These are phyloP conservation scores for Catalaphyllia jardinei DNA, from an alignment of 64 coral and sea anemone genomes.

Conservation along the genomic window DNA sequence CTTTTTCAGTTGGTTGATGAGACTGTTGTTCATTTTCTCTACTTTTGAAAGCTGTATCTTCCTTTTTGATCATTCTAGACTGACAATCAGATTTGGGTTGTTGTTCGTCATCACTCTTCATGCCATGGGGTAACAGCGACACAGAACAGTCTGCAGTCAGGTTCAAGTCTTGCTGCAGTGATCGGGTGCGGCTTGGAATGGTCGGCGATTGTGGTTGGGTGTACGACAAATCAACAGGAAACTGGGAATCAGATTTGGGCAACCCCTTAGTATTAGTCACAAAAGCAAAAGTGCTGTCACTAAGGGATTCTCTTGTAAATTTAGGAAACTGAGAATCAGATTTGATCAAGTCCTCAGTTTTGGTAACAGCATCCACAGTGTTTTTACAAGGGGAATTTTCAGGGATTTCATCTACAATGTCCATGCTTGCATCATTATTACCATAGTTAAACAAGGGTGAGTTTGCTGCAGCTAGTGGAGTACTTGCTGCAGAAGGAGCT, in stretches of 20 bases:
- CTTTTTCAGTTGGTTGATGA: not conserved
- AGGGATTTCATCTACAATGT: not conserved
- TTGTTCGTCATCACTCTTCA: not conserved
- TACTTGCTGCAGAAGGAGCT: constrained; percentile 28
- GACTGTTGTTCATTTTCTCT: not conserved
- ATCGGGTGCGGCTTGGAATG: constrained; percentile 30
- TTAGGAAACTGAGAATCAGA: not conserved
- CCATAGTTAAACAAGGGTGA: not conserved
- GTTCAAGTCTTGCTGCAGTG: constrained; percentile 19
- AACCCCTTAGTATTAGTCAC: no score
- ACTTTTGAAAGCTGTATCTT: not conserved
- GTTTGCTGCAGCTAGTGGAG: not conserved
- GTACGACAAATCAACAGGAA: constrained; percentile 6
- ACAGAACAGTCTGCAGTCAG: constrained; percentile 48
- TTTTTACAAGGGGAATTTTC: not conserved
- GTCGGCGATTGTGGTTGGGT: constrained; percentile 37
- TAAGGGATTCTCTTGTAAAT: no score
- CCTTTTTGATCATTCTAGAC: not conserved
- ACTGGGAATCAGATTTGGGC: constrained; percentile 17
- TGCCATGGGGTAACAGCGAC: constrained; percentile 48
- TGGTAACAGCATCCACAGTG: not conserved
- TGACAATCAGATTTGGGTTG: not conserved
- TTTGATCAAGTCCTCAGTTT: not conserved
- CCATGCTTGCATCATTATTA: not conserved
- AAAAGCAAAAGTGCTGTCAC: no score